phyloP scores from a whole-genome alignment of 2,797 vertebrate species.

The Coccyzus lansbergi region DNA sequence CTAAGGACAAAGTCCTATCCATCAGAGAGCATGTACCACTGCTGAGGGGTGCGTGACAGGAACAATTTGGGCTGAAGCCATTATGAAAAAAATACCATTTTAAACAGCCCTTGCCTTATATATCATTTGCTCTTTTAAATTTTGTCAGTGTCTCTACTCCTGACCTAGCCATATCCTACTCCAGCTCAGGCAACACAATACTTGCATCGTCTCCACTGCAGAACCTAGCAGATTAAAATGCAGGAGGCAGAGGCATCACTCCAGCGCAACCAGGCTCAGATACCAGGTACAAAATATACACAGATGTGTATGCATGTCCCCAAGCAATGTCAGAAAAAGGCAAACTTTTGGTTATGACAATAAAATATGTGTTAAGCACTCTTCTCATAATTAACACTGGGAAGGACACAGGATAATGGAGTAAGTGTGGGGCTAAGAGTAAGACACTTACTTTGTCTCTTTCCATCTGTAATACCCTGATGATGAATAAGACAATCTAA shows the following conservation, averaged over 20 bases:
- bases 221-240: not conserved
- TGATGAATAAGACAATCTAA: not conserved
- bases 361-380: not conserved
- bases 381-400: not conserved
- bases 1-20: not conserved
- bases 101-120: not conserved
- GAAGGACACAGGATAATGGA: not conserved
- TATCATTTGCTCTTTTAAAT: not conserved
- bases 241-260: not conserved
- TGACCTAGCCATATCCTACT: not conserved
- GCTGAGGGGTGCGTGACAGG: not conserved
- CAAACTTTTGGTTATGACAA: not conserved
- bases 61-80: not conserved
- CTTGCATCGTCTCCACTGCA: not conserved
- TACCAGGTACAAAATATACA: not conserved
- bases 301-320: not conserved
- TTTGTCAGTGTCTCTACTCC: not conserved
- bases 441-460: not conserved
- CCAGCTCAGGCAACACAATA: not conserved
- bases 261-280: not conserved
- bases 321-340: not conserved
- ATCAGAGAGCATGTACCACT: not conserved
- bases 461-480: not conserved
- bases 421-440: not conserved
- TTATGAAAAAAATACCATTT: not conserved